Conservation (phyloP, 2,113 vertebrate species). For the Pluvianellus socialis region DNA sequence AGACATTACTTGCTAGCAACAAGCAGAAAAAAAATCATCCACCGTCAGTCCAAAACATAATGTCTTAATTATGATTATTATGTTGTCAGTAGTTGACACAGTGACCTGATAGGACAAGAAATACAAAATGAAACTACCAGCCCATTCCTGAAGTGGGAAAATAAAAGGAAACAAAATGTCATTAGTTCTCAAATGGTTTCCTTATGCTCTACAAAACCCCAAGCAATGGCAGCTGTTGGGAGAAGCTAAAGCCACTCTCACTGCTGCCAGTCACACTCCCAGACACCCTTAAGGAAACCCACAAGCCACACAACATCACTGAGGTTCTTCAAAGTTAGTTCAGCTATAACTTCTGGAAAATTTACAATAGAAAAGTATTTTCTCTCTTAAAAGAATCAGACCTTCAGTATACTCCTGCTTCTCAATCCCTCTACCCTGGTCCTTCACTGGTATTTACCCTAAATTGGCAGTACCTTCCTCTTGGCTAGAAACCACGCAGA, state of each 20-base stretch:
- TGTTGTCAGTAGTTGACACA: not conserved
- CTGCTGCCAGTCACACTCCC: not conserved
- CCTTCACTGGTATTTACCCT: not conserved
- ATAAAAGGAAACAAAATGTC: not conserved
- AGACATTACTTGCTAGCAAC: not conserved
- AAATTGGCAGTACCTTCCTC: slow-evolving; percentile 8
- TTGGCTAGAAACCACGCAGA: not conserved
- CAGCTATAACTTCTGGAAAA: not conserved
- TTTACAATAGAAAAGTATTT: not conserved
- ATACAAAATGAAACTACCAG: not conserved
- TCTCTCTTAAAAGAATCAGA: not conserved
- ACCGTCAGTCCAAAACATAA: not conserved
- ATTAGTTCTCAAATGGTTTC: slow-evolving; percentile 84
- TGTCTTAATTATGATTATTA: not conserved
- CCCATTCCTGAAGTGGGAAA: not conserved
- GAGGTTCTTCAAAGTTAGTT: not conserved
- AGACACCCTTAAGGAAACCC: slow-evolving; percentile 24
- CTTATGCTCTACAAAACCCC: slow-evolving; percentile 75
- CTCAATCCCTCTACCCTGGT: not conserved
- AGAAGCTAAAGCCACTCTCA: slow-evolving; percentile 24
- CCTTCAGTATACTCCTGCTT: not conserved
- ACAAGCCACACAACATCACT: slow-evolving; percentile 36
- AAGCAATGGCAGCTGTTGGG: slow-evolving; percentile 53
- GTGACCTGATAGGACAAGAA: not conserved
- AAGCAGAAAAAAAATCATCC: not conserved